These are phyloP conservation scores for Aspidoscelis tigris DNA, from an alignment of 2,113 vertebrate genomes.

Conservation along the genomic window DNA sequence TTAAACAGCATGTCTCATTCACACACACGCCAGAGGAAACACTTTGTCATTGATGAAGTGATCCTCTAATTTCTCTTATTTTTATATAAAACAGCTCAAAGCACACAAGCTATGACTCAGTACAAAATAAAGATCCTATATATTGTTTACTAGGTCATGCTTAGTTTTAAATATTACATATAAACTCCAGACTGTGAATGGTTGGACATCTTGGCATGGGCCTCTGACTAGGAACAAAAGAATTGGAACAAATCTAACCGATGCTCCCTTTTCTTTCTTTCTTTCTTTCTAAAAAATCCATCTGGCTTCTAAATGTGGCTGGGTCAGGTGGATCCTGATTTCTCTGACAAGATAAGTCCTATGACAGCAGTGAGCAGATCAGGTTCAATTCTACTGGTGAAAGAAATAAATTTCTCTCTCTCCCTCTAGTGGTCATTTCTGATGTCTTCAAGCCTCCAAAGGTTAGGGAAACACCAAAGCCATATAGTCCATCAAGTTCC, in stretches of 20 bases:
- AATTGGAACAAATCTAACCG: neutral
- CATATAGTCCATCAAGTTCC: rapidly evolving
- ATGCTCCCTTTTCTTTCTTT: neutral
- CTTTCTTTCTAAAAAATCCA: neutral
- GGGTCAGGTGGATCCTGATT: neutral
- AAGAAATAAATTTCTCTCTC: neutral
- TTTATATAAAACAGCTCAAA: neutral
- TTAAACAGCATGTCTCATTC: no score
- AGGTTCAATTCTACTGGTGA: neutral
- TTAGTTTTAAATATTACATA: constrained; percentile 50
- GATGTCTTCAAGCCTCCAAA: rapidly evolving
- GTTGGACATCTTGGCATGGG: constrained; percentile 42
- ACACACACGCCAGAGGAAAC: no score
- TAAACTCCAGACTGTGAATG: constrained; percentile 51
- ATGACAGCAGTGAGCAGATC: neutral
- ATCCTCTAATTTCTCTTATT: neutral
- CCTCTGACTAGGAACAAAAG: neutral
- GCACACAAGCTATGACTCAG: neutral
- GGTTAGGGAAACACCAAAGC: neutral
- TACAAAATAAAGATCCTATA: constrained; percentile 40
- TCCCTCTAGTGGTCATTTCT: constrained; percentile 20
- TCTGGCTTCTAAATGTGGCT: neutral
- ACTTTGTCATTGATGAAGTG: neutral
- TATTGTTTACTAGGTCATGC: constrained; percentile 47
- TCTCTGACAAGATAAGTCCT: neutral